These are phyloP conservation scores for Cotesia chilonis DNA, from an alignment of 1,140 invertebrate species.

Conservation along the genomic window DNA sequence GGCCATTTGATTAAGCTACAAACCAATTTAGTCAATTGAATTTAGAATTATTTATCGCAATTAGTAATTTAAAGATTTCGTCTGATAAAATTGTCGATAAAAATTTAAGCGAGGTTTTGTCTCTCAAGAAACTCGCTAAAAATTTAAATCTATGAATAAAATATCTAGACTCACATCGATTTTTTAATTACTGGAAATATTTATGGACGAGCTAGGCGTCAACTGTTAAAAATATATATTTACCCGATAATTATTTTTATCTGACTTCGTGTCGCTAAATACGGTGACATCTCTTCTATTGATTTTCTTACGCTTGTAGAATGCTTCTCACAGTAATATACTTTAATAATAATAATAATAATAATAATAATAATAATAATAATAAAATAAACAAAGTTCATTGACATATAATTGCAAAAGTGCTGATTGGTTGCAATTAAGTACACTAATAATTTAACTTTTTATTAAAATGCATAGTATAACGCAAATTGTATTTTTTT, in stretches of 20 bases:
- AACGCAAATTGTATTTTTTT: constrained; percentile 72
- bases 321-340: background rate
- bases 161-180: too few relatives aligned
- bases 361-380: background rate
- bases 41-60: too few relatives aligned
- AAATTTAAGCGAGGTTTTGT: too few relatives aligned
- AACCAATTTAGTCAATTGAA: too few relatives aligned
- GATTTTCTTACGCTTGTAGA: constrained; percentile 3
- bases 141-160: too few relatives aligned
- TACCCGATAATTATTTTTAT: background rate
- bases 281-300: background rate
- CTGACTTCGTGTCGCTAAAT: background rate
- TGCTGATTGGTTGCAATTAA: constrained; percentile 22
- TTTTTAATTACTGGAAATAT: too few relatives aligned
- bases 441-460: constrained; percentile 27
- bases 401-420: background rate
- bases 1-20: too few relatives aligned
- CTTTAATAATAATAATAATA: background rate
- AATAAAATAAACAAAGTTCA: background rate
- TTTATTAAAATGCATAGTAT: constrained; percentile 52
- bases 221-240: too few relatives aligned
- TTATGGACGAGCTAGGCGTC: too few relatives aligned
- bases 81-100: too few relatives aligned
- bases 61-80: too few relatives aligned
- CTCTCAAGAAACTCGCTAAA: too few relatives aligned